These are phyloP conservation scores for Ictalurus furcatus DNA, from an alignment of 2,113 vertebrate genomes.

Conservation along the genomic window DNA sequence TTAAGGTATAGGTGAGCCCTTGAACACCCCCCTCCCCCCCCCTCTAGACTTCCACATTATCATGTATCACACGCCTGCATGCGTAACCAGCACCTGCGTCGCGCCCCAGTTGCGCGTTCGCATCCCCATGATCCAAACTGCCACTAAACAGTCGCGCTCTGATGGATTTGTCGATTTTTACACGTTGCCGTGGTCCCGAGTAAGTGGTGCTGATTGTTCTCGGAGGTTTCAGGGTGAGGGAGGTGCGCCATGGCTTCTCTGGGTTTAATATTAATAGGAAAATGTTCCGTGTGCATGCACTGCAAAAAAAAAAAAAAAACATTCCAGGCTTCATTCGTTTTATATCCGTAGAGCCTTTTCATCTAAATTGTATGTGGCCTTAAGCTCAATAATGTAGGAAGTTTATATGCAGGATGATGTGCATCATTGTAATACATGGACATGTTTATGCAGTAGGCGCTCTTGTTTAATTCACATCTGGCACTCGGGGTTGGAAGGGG, in stretches of 20 bases:
- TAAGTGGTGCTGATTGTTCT: neutral
- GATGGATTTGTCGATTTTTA: neutral
- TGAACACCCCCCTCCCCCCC: neutral
- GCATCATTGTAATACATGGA: neutral
- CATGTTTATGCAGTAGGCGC: neutral
- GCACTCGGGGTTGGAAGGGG: neutral
- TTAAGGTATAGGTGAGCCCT: neutral
- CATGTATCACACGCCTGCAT: conserved; percentile 67
- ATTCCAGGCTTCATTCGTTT: neutral
- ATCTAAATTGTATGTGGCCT: too few species aligned
- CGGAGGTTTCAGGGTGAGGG: neutral
- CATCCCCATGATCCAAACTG: neutral
- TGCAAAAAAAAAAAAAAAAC: neutral
- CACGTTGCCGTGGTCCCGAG: neutral
- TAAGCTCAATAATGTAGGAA: neutral
- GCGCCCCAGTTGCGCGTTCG: conserved; percentile 45
- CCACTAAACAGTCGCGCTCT: neutral
- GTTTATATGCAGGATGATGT: neutral
- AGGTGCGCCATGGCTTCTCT: neutral
- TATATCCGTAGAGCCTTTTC: neutral
- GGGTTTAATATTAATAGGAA: neutral
- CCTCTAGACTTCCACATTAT: conserved; percentile 51
- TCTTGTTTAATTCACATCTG: neutral
- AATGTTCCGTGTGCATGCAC: neutral
- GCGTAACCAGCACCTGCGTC: conserved; percentile 59